Evolutionary conservation across 2,888 invertebrate genomes (phyloP).

Genomic region (Agriopis aurantiaria): DNA sequence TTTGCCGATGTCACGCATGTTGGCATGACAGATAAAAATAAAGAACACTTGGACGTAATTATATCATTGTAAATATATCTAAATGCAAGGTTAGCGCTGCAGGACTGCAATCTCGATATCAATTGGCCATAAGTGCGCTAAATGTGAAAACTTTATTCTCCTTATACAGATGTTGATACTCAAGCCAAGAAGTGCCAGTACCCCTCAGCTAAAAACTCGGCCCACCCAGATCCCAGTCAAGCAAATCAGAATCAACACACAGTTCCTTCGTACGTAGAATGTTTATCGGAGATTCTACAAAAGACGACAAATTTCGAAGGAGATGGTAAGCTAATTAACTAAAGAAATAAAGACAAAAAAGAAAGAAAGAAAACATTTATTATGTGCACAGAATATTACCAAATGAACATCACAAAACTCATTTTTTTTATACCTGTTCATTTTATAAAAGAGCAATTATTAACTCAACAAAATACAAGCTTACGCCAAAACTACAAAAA

Average conservation of each 20-base stretch:
- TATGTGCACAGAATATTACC: no score
- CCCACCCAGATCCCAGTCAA: neutral
- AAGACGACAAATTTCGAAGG: constrained; percentile 74
- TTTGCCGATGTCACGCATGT: no score
- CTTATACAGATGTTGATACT: neutral
- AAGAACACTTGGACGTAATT: no score
- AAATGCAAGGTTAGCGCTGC: no score
- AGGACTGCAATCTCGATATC: no score
- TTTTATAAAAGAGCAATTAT: no score
- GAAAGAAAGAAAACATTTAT: no score
- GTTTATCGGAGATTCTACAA: constrained; percentile 71
- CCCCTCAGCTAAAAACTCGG: neutral
- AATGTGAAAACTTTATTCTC: neutral
- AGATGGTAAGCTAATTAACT: constrained; percentile 51
- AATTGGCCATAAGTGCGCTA: no score
- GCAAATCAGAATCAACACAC: constrained; percentile 30
- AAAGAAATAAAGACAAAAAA: neutral
- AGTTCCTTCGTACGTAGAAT: constrained; percentile 66
- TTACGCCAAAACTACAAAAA: no score
- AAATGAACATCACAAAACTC: no score
- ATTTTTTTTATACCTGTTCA: no score
- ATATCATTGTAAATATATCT: neutral
- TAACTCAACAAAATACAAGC: no score
- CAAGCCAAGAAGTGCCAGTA: constrained; percentile 8
- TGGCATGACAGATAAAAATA: neutral